Conservation (phyloP, 2,888 invertebrate species). For the Hirtodrosophila trivittata region DNA sequence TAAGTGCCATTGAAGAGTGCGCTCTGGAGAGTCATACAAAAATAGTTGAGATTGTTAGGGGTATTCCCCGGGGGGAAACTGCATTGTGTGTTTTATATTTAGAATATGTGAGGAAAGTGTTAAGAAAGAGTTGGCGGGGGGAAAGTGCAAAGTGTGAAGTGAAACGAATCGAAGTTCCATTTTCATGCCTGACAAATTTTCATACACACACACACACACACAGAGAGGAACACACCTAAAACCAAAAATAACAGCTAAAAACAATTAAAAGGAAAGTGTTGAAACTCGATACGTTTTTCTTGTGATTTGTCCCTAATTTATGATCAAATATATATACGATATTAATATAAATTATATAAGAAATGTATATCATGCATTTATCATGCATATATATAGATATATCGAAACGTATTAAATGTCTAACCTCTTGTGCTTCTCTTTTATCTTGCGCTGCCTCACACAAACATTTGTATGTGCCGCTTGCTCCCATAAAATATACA, state of each 20-base stretch:
- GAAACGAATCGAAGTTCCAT: conserved; percentile 36
- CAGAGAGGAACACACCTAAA: conserved; percentile 6
- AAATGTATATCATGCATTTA: conserved; percentile 20
- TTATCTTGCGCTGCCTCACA: conserved; percentile 43
- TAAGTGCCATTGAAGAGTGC: conserved; percentile 57
- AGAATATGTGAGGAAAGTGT: conserved; percentile 13
- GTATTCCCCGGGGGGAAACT: conserved; percentile 36
- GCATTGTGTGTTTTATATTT: conserved; percentile 29
- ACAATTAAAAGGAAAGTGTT: conserved; percentile 59
- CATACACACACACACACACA: conserved; percentile 6
- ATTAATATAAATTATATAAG: conserved; percentile 27
- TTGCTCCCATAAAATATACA: conserved; percentile 47
- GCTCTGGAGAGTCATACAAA: conserved; percentile 43
- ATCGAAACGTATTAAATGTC: conserved; percentile 19
- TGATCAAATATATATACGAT: conserved; percentile 31
- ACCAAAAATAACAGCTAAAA: conserved; percentile 34
- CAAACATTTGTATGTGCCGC: conserved; percentile 62
- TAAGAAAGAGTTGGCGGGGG: conserved; percentile 8
- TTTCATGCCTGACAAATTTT: conserved; percentile 44
- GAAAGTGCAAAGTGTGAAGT: conserved; percentile 49
- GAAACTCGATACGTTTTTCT: conserved; percentile 51
- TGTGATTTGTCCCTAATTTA: conserved; percentile 36
- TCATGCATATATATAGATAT: conserved; percentile 30
- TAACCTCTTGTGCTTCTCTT: conserved; percentile 69
- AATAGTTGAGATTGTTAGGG: conserved; percentile 56